These are phyloP conservation scores for Aleiodes leptofemur DNA, from an alignment of 2,888 invertebrate species.

Conservation along the genomic window DNA sequence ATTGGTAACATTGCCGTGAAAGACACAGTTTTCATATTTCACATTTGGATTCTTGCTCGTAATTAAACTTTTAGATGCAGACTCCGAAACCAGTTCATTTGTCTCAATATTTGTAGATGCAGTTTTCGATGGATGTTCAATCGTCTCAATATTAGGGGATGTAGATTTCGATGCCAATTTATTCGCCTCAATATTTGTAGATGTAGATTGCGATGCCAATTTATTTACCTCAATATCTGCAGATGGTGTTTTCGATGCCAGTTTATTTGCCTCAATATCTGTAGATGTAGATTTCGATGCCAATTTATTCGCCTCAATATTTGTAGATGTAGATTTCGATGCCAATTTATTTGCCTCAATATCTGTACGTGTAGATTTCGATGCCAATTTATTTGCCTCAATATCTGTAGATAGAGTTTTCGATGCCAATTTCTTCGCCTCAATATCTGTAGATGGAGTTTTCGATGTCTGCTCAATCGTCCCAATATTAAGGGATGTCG, in stretches of 20 bases:
- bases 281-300: neutral
- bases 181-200: slow-evolving; percentile 26
- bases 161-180: slow-evolving; percentile 35
- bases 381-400: slow-evolving; percentile 22
- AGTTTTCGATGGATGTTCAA: no score
- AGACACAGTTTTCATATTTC: slow-evolving; percentile 45
- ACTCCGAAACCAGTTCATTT: neutral
- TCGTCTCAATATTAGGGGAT: neutral
- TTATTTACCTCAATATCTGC: slow-evolving; percentile 30
- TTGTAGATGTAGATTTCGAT: slow-evolving; percentile 20
- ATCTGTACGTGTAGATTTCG: slow-evolving; percentile 3
- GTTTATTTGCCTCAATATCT: slow-evolving; percentile 28
- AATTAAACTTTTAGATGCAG: slow-evolving; percentile 24
- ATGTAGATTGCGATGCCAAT: neutral
- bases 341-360: slow-evolving; percentile 27
- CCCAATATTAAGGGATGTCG: neutral
- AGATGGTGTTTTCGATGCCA: slow-evolving; percentile 29
- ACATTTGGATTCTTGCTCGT: slow-evolving; percentile 33
- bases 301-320: neutral
- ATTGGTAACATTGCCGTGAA: slow-evolving; percentile 46
- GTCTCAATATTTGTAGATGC: no score
- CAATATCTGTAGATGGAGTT: slow-evolving; percentile 14
- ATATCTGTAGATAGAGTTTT: slow-evolving; percentile 22
- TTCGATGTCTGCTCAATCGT: neutral
- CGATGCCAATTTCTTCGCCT: slow-evolving; percentile 24